phyloP scores from a whole-genome alignment of 2,888 invertebrate genomes.

The Dynastes hyllus region DNA sequence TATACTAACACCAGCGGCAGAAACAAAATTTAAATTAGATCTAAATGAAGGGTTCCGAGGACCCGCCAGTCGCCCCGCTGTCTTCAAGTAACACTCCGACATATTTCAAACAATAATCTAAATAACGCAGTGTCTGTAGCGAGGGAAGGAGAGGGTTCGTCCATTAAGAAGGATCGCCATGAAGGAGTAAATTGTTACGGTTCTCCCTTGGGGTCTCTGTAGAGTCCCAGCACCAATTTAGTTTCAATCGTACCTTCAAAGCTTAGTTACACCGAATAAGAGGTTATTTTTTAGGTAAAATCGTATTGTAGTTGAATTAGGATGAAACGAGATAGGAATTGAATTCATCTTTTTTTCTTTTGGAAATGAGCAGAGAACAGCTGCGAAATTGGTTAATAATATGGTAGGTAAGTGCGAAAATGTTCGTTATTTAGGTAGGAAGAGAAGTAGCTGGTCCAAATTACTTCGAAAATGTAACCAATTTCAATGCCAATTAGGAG shows the following conservation, averaged over 20 bases:
- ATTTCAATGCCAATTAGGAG: too few species aligned
- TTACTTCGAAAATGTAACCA: too few species aligned
- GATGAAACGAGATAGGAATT: background rate
- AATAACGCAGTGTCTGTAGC: background rate
- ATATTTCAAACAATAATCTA: conserved; percentile 12
- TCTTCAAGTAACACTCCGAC: background rate
- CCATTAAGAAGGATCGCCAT: background rate
- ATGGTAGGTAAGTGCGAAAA: too few species aligned
- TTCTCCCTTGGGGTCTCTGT: background rate
- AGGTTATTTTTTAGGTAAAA: background rate
- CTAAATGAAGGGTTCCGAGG: background rate
- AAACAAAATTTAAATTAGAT: conserved; percentile 10
- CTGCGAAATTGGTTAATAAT: too few species aligned
- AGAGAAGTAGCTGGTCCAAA: too few species aligned
- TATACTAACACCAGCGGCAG: background rate
- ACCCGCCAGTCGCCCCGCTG: background rate
- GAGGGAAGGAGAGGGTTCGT: background rate
- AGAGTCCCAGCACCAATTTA: background rate
- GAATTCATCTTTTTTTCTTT: background rate
- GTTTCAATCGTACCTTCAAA: background rate
- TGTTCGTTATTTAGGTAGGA: too few species aligned
- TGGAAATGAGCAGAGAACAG: too few species aligned
- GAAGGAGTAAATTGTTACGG: background rate
- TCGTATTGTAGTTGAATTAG: background rate
- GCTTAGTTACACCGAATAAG: background rate